These are phyloP conservation scores for Crambe crambe DNA, from an alignment of 37 sponge, comb jelly and placozoan genomes.

Conservation along the genomic window DNA sequence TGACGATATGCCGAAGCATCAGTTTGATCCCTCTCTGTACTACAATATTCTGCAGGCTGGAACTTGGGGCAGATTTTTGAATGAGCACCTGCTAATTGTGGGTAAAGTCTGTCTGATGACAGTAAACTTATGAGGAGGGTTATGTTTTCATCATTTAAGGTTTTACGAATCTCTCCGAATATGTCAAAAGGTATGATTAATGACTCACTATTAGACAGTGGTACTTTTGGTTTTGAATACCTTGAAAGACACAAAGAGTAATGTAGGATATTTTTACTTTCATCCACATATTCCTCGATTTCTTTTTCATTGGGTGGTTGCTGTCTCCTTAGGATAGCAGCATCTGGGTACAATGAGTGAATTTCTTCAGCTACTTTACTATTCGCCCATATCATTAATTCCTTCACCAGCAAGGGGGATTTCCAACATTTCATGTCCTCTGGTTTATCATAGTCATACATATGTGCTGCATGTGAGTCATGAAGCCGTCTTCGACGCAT, in stretches of 20 bases:
- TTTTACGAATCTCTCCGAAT: background rate
- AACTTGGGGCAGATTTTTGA: background rate
- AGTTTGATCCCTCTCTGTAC: slow-evolving; percentile 8
- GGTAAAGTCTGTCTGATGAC: slow-evolving; percentile 15
- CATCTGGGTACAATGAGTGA: too few relatives aligned
- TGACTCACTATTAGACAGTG: background rate
- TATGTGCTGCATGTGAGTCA: slow-evolving; percentile 1
- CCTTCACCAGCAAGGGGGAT: slow-evolving; percentile 46
- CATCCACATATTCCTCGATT: too few relatives aligned
- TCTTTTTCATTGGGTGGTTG: slow-evolving; percentile 19
- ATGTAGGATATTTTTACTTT: background rate
- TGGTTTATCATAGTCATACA: slow-evolving; percentile 24
- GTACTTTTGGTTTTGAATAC: background rate
- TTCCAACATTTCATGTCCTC: slow-evolving; percentile 19
- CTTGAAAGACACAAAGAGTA: slow-evolving; percentile 11
- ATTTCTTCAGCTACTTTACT: too few relatives aligned
- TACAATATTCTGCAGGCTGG: slow-evolving; percentile 40
- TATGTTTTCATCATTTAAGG: background rate
- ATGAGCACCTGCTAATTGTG: slow-evolving; percentile 40
- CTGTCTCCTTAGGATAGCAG: slow-evolving; percentile 53
- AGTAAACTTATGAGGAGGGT: slow-evolving; percentile 9
- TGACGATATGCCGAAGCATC: slow-evolving; percentile 26
- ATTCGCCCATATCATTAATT: too few relatives aligned
- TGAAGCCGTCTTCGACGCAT: slow-evolving; percentile 17
- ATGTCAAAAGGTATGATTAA: background rate